These are phyloP conservation scores for Poeciliopsis presidionis DNA, from an alignment of 2,797 vertebrate species.

Conservation along the genomic window DNA sequence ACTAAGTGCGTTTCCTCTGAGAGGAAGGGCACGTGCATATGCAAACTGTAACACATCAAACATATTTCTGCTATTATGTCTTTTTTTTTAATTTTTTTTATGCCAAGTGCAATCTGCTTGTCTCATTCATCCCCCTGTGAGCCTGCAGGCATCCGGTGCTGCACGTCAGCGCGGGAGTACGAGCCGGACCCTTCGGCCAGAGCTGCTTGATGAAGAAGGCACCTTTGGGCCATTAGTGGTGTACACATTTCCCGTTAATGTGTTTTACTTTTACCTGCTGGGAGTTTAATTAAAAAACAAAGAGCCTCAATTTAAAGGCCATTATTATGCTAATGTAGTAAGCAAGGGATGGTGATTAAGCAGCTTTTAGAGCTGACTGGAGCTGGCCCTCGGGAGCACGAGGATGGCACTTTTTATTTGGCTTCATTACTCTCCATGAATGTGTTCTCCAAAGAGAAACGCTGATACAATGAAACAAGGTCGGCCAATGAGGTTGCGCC, in stretches of 20 bases:
- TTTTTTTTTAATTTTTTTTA: constrained; percentile 15
- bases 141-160: constrained; percentile 52
- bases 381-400: constrained; percentile 89
- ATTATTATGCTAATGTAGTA: constrained; percentile 99
- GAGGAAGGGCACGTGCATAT: constrained; percentile 65
- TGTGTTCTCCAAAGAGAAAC: constrained; percentile 93
- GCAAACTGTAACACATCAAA: constrained; percentile 46
- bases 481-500: constrained; percentile 68
- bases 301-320: constrained; percentile 99
- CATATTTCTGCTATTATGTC: constrained; percentile 64
- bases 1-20: constrained; percentile 48
- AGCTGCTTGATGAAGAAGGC: constrained; percentile 78
- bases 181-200: constrained; percentile 74
- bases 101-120: constrained; percentile 70
- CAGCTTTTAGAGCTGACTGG: constrained; percentile 92
- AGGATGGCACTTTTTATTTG: constrained; percentile 92
- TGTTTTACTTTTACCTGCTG: constrained; percentile 99
- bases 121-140: constrained; percentile 73
- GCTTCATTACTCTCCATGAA: constrained; percentile 95
- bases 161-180: constrained; percentile 49
- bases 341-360: constrained; percentile 98
- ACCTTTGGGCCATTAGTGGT: constrained; percentile 83
- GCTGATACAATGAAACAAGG: constrained; percentile 79
- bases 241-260: constrained; percentile 96
- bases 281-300: constrained; percentile 99